Base-by-base conservation (phyloP, 2,888 invertebrate species). In the Eulithis prunata region DNA sequence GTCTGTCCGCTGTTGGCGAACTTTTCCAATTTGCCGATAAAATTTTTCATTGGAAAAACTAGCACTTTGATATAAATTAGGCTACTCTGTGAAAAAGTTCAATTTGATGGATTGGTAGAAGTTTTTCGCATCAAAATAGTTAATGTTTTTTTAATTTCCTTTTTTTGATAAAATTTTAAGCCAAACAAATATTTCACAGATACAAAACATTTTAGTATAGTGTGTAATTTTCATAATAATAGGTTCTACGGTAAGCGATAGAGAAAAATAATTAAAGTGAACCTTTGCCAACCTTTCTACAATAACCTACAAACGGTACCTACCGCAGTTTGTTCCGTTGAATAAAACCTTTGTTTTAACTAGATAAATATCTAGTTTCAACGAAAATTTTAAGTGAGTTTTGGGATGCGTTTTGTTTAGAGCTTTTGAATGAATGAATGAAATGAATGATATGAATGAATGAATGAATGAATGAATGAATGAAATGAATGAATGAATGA, bases 11-110 rank as follows among this genome's bases (percentile, higher is more conserved):
- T 13, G 53, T 45, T 51, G 47, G 59, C 41, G 67, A 73, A 73
- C 67, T 73, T 73, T 73, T 69, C 71, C 73, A 73, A 73, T 73
- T 70, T 70, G 69, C 73, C 70, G 70, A 70, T 71, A 69, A 69
- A 69, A 62, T 32, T 70, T 71, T 68, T 71, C 69, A 70, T 70
- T 61, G 64, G 57, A 49, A 64, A 68, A 68, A 56, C 62, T 60
- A 41, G 41, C 41, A 62, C 45, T 62, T 14, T 45, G 66, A 59
- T 68, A 62, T 62, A 53, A 49, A 59, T 58, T 52, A 21, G 1
- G 21, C n/a, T 21, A 46, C 21, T 54, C 46, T n/a, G 8, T 45
- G 13, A 38, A 54, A 54, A 14, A 53, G 52, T 13, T 14, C 32
- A 45, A 13, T 28, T 45, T 32, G 11, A 43, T 28, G 45, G 36